A percentile compares a stretch with the other conserved stretches of the same genome.
These are phyloP conservation scores for Dryas iulia DNA, from an alignment of 1,140 invertebrate genomes.

Conservation along the genomic window DNA sequence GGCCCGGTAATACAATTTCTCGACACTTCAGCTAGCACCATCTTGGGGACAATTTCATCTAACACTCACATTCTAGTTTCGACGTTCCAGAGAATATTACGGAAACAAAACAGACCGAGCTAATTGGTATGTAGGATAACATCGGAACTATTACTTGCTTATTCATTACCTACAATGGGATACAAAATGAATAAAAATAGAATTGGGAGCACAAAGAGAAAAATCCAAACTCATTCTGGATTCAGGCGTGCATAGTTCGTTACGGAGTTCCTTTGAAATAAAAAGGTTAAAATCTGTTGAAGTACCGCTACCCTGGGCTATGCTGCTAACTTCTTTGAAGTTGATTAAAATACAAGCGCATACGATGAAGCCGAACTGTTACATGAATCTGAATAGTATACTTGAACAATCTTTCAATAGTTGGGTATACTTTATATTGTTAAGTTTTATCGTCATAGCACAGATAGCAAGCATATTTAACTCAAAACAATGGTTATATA, in stretches of 20 bases:
- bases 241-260: conserved; percentile 33
- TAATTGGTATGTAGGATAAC: conserved; percentile 25
- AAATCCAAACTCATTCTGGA: conserved; percentile 28
- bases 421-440: neutral
- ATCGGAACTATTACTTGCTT: conserved; percentile 7
- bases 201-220: neutral
- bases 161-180: conserved; percentile 11
- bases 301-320: neutral
- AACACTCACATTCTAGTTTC: conserved; percentile 55
- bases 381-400: neutral
- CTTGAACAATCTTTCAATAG: neutral
- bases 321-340: conserved; percentile 38
- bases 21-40: conserved; percentile 54
- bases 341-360: conserved; percentile 31
- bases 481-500: neutral
- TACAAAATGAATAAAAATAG: conserved; percentile 8
- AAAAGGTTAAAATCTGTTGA: conserved; percentile 25
- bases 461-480: neutral
- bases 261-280: conserved; percentile 48
- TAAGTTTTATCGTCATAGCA: neutral
- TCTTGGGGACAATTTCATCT: conserved; percentile 71
- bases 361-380: conserved; percentile 5
- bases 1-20: conserved; percentile 70
- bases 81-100: conserved; percentile 25
- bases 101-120: conserved; percentile 12